Evolutionary conservation across 2,113 vertebrate genomes (phyloP).

Genomic region (Mastomys coucha): DNA sequence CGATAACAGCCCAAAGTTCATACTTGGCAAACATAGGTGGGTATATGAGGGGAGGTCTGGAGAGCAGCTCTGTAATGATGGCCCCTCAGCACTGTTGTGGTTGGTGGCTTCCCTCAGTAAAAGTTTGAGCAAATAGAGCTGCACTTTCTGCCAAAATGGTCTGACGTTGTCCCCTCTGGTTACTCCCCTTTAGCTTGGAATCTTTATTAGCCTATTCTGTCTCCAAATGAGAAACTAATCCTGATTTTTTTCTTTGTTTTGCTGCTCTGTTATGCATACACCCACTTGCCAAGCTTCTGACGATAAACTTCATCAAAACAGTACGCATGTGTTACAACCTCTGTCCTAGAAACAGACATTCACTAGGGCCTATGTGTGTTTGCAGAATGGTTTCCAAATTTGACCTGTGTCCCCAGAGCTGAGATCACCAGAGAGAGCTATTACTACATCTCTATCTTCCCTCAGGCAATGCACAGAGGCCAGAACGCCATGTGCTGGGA

Average conservation of each 20-base stretch:
- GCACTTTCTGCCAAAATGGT: background rate
- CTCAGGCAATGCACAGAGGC: background rate
- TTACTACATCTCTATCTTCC: background rate
- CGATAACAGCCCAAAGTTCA: accelerated
- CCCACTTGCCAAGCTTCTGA: background rate
- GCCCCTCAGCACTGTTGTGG: background rate
- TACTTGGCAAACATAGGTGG: background rate
- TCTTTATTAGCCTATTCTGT: background rate
- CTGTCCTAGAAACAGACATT: background rate
- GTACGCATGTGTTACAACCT: background rate
- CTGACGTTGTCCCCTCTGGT: background rate
- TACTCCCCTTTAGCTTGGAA: background rate
- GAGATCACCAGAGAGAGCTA: background rate
- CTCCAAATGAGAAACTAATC: background rate
- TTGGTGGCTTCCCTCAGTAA: background rate
- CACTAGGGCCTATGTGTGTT: background rate
- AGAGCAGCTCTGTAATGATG: background rate
- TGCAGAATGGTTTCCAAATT: background rate
- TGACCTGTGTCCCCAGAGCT: background rate
- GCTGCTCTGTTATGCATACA: background rate
- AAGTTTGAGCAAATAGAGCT: background rate
- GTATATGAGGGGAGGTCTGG: accelerated
- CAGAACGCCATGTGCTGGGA: background rate
- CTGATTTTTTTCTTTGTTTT: background rate
- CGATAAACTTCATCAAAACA: background rate